Conservation (phyloP, 2,888 invertebrate genomes). For the Ptychoptera albimana region DNA sequence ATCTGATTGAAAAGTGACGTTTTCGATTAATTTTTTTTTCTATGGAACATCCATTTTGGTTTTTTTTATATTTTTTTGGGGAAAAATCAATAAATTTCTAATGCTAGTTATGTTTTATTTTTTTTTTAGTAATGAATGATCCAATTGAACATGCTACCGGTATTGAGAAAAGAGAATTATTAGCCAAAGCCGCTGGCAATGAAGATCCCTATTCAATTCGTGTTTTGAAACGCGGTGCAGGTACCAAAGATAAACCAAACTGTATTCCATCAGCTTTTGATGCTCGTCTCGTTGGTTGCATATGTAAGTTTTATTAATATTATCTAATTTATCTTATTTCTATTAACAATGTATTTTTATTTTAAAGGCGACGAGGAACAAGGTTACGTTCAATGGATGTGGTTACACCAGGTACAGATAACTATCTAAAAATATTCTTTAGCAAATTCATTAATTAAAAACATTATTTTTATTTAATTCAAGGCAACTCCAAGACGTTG, state of each 20-base stretch:
- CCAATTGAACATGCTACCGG: slow-evolving; percentile 89
- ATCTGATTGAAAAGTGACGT: neutral
- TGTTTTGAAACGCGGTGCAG: slow-evolving; percentile 60
- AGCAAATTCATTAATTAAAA: neutral
- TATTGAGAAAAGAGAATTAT: slow-evolving; percentile 74
- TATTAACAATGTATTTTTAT: slow-evolving; percentile 2
- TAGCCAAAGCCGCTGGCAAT: slow-evolving; percentile 74
- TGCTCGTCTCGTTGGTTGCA: slow-evolving; percentile 82
- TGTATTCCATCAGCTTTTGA: slow-evolving; percentile 81
- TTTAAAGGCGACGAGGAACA: slow-evolving; percentile 72
- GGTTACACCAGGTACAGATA: slow-evolving; percentile 55
- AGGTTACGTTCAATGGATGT: slow-evolving; percentile 83
- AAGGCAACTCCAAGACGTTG: slow-evolving; percentile 80
- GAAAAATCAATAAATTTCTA: too few relatives aligned
- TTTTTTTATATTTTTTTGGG: too few relatives aligned
- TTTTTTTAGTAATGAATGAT: slow-evolving; percentile 58
- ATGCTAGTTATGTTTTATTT: too few relatives aligned
- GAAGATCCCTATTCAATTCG: slow-evolving; percentile 78
- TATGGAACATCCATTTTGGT: neutral
- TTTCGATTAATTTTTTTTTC: neutral
- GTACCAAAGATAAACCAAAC: slow-evolving; percentile 75
- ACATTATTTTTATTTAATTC: slow-evolving; percentile 11
- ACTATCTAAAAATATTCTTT: slow-evolving; percentile 2
- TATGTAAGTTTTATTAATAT: slow-evolving; percentile 45
- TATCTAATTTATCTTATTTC: neutral